Percentiles rank a stretch among this genome's conserved stretches.
These are phyloP conservation scores for human DNA, from an alignment of 2,113 vertebrate genomes.

Conservation along the genomic window DNA sequence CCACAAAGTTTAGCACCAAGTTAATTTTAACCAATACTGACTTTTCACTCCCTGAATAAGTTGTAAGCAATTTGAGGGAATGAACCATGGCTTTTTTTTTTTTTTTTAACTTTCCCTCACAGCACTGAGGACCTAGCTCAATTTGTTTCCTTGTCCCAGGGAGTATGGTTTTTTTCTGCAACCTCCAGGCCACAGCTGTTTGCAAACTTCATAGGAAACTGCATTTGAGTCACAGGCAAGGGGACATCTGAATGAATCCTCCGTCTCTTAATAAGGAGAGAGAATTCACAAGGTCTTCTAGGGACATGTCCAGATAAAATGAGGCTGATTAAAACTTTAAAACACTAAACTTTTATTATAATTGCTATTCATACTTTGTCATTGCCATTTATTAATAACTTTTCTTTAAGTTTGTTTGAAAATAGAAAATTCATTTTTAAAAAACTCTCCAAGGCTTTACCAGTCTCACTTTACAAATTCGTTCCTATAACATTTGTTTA, in stretches of 20 bases:
- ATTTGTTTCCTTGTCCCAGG: background rate
- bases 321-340: background rate
- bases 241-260: background rate
- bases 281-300: background rate
- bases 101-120: background rate
- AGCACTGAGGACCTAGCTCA: background rate
- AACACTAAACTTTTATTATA: background rate
- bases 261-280: background rate
- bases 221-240: background rate
- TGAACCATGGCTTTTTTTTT: background rate
- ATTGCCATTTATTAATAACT: background rate
- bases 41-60: background rate
- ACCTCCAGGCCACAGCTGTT: background rate
- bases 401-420: background rate
- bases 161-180: conserved; percentile 5
- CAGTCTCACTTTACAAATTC: background rate
- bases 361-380: background rate
- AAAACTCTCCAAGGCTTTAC: background rate
- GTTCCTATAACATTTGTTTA: background rate
- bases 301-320: background rate
- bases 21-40: background rate
- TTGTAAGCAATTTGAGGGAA: background rate
- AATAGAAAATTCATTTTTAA: background rate
- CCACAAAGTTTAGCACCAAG: background rate
- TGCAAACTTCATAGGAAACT: background rate